Base-by-base conservation (phyloP, 2,113 vertebrate species). In the Toxotes chatareus region DNA sequence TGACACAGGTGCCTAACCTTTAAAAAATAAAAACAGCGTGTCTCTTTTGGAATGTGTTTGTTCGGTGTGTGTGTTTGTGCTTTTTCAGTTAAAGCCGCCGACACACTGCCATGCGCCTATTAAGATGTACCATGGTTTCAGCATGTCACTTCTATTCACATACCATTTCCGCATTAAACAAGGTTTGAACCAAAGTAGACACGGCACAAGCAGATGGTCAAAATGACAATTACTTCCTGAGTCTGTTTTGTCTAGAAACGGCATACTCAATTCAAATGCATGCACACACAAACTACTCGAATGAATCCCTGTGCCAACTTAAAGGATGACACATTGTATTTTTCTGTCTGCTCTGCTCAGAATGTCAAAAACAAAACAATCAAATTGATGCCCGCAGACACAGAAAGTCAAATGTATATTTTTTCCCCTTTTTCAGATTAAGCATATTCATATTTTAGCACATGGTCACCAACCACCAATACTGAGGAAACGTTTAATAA, bases 201-300 rank as follows among this genome's bases (percentile, higher is more conserved):
- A 51, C 27, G 12, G 53, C 65, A 76, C 60, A 44, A 75, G 77
- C 91, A 89, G 80, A 80, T 86, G 88, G 78, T 53, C 68, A 81
- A 87, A 86, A 84, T 73, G 83, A 80, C 86, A 78, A 83, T 80
- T 76, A 59, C 64, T 73, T 80, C 76, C 62, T 2, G 31, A n/a
- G 71, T 74, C 69, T 60, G 80, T 51, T 79, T 72, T 64, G 60
- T 80, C 53, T 14, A 63, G 55, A 71, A 79, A 78, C 31, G 55
- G 68, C 65, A 53, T 14, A 71, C 74, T 68, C 57, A 55, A 76
- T 72, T 71, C 63, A 56, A 79, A 82, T 60, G 57, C 59, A 49
- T 53, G 36, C 60, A 49, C 55, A 75, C 42, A 73, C 31, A 61
- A 73, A 80, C 73, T 76, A 60, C 53, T 76, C 17, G 6, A 10